A percentile compares a stretch with the other conserved stretches of the same genome.
phyloP scores from a whole-genome alignment of 2,888 invertebrate genomes.

The Troides aeacus region DNA sequence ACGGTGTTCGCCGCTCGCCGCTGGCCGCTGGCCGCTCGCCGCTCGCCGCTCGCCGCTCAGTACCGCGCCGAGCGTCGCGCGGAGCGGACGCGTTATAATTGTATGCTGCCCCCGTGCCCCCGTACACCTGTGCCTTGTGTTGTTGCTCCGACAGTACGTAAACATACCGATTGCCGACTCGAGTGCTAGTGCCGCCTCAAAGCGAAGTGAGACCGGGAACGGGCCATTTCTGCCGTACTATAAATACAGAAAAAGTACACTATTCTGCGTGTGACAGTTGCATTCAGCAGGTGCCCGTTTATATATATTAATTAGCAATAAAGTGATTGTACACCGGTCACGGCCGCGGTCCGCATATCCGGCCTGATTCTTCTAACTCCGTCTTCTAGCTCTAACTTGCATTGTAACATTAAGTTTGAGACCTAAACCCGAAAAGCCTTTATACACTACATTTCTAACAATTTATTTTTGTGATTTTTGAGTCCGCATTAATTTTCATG shows the following conservation, averaged over 20 bases:
- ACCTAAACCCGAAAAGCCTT: too few species aligned
- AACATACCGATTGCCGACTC: constrained; percentile 57
- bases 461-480: too few species aligned
- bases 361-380: constrained; percentile 44
- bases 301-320: constrained; percentile 71
- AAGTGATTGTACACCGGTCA: constrained; percentile 79
- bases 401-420: too few species aligned
- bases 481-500: too few species aligned
- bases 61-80: constrained; percentile 47
- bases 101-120: neutral
- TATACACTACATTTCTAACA: too few species aligned
- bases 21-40: constrained; percentile 34
- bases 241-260: too few species aligned
- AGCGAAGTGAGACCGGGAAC: constrained; percentile 48
- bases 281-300: constrained; percentile 75
- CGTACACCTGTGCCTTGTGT: constrained; percentile 55
- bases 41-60: constrained; percentile 40
- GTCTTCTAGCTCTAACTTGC: constrained; percentile 46
- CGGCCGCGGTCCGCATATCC: constrained; percentile 78
- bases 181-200: constrained; percentile 44
- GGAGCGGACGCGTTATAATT: constrained; percentile 38
- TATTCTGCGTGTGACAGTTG: constrained; percentile 61
- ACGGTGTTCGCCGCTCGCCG: constrained; percentile 43
- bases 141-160: constrained; percentile 62
- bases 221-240: too few species aligned